Percentiles rank a stretch among this genome's conserved stretches.
Evolutionary conservation across 2,797 vertebrate species (phyloP).

Genomic region (Amphiprion clarkii): DNA sequence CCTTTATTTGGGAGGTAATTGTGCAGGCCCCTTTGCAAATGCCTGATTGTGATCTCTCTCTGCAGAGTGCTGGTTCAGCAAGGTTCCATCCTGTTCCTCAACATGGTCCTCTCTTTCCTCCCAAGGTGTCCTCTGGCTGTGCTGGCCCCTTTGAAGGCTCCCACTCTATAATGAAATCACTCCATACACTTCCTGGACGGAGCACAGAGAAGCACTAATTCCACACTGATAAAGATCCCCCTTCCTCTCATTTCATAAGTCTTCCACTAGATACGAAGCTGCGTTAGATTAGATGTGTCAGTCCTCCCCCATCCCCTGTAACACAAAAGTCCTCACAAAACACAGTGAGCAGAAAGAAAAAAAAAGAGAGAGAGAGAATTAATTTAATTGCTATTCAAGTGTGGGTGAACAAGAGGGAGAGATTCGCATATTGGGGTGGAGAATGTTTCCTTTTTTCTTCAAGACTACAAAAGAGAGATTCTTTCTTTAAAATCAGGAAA

Average conservation of each 20-base stretch:
- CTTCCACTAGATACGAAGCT: constrained; percentile 93
- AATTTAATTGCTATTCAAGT: constrained; percentile 97
- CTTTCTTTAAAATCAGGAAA: constrained; percentile 87
- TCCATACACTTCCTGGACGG: constrained; percentile 94
- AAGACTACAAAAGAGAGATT: constrained; percentile 90
- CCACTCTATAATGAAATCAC: constrained; percentile 92
- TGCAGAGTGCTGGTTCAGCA: constrained; percentile 97
- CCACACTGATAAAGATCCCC: constrained; percentile 97
- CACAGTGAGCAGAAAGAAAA: constrained; percentile 46
- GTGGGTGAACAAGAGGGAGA: constrained; percentile 79
- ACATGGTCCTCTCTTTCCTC: constrained; percentile 93
- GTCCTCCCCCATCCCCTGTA: constrained; percentile 78
- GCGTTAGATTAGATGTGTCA: constrained; percentile 96
- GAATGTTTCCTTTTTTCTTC: constrained; percentile 73
- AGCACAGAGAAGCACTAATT: constrained; percentile 90
- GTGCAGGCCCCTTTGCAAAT: constrained; percentile 88
- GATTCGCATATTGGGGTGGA: constrained; percentile 87
- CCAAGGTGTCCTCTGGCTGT: constrained; percentile 98
- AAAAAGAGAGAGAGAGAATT: constrained; percentile 78
- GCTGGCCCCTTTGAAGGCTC: constrained; percentile 92
- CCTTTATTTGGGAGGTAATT: constrained; percentile 97
- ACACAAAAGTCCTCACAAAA: constrained; percentile 79
- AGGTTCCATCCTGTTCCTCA: constrained; percentile 91
- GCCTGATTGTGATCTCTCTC: constrained; percentile 96
- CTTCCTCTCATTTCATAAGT: constrained; percentile 98